These are phyloP conservation scores for Anagrus nilaparvatae DNA, from an alignment of 1,140 invertebrate genomes.

Conservation along the genomic window DNA sequence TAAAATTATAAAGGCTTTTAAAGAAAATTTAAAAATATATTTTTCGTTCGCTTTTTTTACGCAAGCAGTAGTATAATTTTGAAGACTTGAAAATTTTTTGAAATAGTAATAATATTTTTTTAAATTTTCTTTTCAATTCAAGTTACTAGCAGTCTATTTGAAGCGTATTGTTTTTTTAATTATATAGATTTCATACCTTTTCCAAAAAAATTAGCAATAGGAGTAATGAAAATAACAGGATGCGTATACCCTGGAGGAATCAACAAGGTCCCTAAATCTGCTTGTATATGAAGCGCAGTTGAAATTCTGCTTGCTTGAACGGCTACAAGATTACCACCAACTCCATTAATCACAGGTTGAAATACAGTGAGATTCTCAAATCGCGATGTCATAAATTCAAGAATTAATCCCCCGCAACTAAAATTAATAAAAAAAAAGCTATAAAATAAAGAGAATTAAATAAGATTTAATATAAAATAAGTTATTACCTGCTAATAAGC, in stretches of 20 bases:
- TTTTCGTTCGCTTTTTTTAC: too few relatives aligned
- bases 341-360: conserved; percentile 71
- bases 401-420: conserved; percentile 55
- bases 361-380: conserved; percentile 65
- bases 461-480: not conserved
- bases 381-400: conserved; percentile 58
- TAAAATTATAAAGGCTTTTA: too few relatives aligned
- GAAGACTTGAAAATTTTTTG: too few relatives aligned
- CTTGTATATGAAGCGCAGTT: conserved; percentile 63
- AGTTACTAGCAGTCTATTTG: too few relatives aligned
- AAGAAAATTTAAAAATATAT: too few relatives aligned
- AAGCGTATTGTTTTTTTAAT: too few relatives aligned
- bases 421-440: conserved; percentile 16
- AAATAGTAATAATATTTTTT: too few relatives aligned
- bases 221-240: conserved; percentile 54
- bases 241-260: conserved; percentile 44
- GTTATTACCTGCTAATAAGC: conserved; percentile 54
- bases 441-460: not conserved
- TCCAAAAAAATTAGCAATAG: conserved; percentile 48
- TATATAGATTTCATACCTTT: conserved; percentile 32
- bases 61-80: too few relatives aligned
- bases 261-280: conserved; percentile 47
- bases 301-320: conserved; percentile 79
- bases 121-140: too few relatives aligned
- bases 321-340: conserved; percentile 79